Conservation (phyloP, 2,113 vertebrate genomes). For the Emberiza fucata region DNA sequence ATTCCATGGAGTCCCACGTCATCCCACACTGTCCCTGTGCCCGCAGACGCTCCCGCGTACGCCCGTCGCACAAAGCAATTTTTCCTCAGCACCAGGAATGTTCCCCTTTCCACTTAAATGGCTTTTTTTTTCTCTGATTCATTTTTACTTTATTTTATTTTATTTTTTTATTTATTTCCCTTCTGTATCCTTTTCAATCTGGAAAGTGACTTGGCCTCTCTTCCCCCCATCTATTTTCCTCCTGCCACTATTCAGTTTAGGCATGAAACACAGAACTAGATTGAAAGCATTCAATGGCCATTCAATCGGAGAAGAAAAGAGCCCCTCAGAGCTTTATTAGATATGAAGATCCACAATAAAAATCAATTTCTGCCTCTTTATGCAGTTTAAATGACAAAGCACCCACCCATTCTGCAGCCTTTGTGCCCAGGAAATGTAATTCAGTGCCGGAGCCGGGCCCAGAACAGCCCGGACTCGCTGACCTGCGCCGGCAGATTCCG, state of each 20-base stretch:
- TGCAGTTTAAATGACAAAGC: slow-evolving; percentile 99
- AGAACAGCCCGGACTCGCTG: slow-evolving; percentile 89
- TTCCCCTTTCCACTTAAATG: slow-evolving; percentile 77
- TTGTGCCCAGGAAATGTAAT: slow-evolving; percentile 99
- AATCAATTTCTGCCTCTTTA: slow-evolving; percentile 99
- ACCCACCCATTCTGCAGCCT: slow-evolving; percentile 93
- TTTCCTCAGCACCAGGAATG: slow-evolving; percentile 61
- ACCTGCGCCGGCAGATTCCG: slow-evolving; percentile 96
- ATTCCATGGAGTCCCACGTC: background rate
- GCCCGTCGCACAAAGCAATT: slow-evolving; percentile 57
- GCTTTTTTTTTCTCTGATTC: slow-evolving; percentile 59
- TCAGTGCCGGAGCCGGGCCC: slow-evolving; percentile 91
- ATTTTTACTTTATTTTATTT: slow-evolving; percentile 82
- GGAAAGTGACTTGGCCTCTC: slow-evolving; percentile 84
- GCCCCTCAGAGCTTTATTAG: slow-evolving; percentile 99
- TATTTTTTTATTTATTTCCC: slow-evolving; percentile 89
- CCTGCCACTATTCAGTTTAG: slow-evolving; percentile 91
- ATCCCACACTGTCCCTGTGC: background rate
- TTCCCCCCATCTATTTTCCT: slow-evolving; percentile 88
- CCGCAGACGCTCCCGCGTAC: rapidly evolving
- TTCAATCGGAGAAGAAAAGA: slow-evolving; percentile 99
- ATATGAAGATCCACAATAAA: slow-evolving; percentile 99
- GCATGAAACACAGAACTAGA: slow-evolving; percentile 99
- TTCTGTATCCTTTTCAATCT: slow-evolving; percentile 91
- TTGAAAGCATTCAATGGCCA: slow-evolving; percentile 99